A percentile compares a stretch with the other conserved stretches of the same genome.
Evolutionary conservation across 2,888 invertebrate species (phyloP).

Genomic region (Lochmaea capreae): DNA sequence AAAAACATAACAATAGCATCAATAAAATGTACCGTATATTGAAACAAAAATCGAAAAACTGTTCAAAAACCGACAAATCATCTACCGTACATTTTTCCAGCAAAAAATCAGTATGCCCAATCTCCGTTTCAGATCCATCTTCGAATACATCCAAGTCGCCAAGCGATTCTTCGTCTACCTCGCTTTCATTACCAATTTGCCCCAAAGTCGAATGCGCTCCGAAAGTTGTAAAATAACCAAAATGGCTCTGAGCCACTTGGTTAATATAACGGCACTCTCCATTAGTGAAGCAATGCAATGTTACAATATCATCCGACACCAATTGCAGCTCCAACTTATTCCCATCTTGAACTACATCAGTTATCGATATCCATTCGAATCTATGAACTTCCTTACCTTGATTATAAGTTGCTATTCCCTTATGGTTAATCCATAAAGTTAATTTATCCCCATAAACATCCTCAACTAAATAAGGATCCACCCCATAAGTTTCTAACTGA

Average conservation of each 20-base stretch:
- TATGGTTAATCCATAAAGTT: slow-evolving; percentile 48
- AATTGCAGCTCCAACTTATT: slow-evolving; percentile 39
- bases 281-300: slow-evolving; percentile 42
- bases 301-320: slow-evolving; percentile 29
- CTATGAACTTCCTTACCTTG: slow-evolving; percentile 35
- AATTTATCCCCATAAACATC: slow-evolving; percentile 37
- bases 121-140: neutral
- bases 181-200: slow-evolving; percentile 33
- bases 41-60: neutral
- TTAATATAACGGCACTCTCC: slow-evolving; percentile 49
- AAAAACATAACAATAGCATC: neutral
- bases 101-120: neutral
- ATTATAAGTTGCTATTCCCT: slow-evolving; percentile 42
- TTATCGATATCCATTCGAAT: slow-evolving; percentile 44
- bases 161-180: slow-evolving; percentile 16
- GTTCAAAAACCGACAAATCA: neutral
- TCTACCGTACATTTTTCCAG: neutral
- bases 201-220: slow-evolving; percentile 38
- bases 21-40: neutral
- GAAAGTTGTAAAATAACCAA: slow-evolving; percentile 42
- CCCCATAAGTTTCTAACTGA: slow-evolving; percentile 49
- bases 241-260: slow-evolving; percentile 44
- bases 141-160: neutral
- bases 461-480: slow-evolving; percentile 47
- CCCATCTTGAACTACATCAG: slow-evolving; percentile 42